These are phyloP conservation scores for Caenorhabditis briggsae DNA, from an alignment of 1,140 invertebrate species.

Conservation along the genomic window DNA sequence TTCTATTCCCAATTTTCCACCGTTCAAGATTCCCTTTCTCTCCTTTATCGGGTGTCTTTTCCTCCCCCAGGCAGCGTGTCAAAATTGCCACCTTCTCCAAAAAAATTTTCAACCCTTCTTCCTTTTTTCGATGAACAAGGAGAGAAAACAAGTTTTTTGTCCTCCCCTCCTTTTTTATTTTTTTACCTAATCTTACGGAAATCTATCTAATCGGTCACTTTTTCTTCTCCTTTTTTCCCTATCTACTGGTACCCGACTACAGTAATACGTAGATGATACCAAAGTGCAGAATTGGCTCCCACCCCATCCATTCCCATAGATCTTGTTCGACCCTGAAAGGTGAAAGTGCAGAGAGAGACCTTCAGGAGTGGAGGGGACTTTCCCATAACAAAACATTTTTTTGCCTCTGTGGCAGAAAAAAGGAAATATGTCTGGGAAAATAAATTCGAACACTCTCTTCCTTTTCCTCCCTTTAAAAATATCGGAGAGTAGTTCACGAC, in stretches of 20 bases:
- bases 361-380: background rate
- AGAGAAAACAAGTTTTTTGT: conserved; percentile 18
- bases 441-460: background rate
- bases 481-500: background rate
- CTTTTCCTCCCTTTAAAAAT: background rate
- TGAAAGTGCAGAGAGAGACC: background rate
- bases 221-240: background rate
- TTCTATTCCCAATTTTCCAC: background rate
- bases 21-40: background rate
- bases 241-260: background rate
- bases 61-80: background rate
- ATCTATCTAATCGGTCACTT: conserved; percentile 50
- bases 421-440: background rate
- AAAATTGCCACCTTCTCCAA: conserved; percentile 34
- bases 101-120: background rate
- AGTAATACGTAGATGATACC: background rate
- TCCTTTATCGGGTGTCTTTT: background rate
- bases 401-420: background rate
- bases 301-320: background rate
- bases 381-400: conserved; percentile 12
- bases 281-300: too few species aligned
- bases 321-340: conserved; percentile 35
- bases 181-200: conserved; percentile 20
- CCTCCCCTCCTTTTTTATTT: background rate
- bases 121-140: background rate